Percentiles rank a stretch among this genome's conserved stretches.
Conservation (phyloP, 2,888 invertebrate genomes). For the Tiliacea citrago region DNA sequence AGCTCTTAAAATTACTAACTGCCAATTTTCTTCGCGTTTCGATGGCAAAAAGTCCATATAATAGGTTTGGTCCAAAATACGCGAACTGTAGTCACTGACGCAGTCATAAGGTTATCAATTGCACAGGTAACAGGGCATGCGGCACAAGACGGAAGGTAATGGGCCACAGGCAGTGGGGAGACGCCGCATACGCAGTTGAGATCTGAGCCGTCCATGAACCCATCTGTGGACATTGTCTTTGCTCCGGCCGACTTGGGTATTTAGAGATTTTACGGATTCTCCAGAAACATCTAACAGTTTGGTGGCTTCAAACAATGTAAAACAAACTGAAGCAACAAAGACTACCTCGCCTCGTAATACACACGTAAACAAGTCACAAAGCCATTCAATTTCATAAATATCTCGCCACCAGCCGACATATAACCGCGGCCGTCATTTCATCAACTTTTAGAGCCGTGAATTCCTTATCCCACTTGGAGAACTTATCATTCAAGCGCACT, state of each 20-base stretch:
- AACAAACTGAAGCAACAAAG: conserved; percentile 1
- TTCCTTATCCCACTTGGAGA: conserved; percentile 79
- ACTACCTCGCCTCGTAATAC: conserved; percentile 2
- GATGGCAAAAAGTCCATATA: not conserved
- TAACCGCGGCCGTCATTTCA: conserved; percentile 72
- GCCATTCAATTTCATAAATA: conserved; percentile 54
- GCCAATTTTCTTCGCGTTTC: not conserved
- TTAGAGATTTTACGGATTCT: not conserved
- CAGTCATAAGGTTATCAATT: not conserved
- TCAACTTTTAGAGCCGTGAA: conserved; percentile 77
- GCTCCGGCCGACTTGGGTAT: not conserved
- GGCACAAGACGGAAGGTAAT: no score
- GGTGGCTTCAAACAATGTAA: not conserved
- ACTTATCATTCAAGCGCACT: conserved; percentile 86
- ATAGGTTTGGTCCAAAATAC: not conserved
- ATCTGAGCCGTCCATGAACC: no score
- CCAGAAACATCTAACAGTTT: not conserved
- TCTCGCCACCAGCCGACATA: conserved; percentile 42
- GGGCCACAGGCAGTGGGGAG: no score
- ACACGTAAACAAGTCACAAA: conserved; percentile 24
- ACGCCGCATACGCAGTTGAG: no score
- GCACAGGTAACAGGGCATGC: not conserved
- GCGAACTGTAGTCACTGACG: not conserved
- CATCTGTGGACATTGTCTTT: no score
- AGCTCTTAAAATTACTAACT: not conserved